phyloP scores from a whole-genome alignment of 2,888 invertebrate genomes.

The Tipula vernalis region DNA sequence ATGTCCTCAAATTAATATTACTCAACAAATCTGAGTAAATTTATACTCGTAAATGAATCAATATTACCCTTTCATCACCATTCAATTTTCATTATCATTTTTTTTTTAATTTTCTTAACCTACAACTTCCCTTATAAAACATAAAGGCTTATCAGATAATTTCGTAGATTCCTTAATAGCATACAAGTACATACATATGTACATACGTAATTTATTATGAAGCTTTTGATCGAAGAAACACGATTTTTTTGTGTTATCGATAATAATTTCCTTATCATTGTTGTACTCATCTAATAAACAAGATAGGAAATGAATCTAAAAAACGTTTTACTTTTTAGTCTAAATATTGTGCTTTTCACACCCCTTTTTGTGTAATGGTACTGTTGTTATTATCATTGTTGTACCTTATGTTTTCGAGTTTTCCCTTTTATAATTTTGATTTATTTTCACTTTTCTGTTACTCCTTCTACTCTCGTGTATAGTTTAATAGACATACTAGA shows the following conservation, averaged over 20 bases:
- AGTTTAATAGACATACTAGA: not conserved
- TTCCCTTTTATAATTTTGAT: not conserved
- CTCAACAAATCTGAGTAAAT: too few relatives aligned
- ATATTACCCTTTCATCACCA: too few relatives aligned
- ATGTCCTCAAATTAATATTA: too few relatives aligned
- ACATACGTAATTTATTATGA: not conserved
- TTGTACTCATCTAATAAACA: not conserved
- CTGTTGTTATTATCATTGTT: not conserved
- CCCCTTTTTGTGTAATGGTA: not conserved
- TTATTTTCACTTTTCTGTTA: not conserved
- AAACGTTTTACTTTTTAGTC: not conserved
- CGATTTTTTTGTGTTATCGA: not conserved
- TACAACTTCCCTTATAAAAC: not conserved
- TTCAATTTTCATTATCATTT: not conserved
- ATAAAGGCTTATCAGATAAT: not conserved
- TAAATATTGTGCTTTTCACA: not conserved
- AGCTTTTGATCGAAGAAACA: not conserved
- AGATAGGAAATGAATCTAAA: not conserved
- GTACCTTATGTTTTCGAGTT: not conserved
- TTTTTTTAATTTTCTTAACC: not conserved
- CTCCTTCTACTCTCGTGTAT: not conserved
- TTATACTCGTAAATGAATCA: too few relatives aligned
- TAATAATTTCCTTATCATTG: slow-evolving; percentile 4
- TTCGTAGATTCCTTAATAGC: not conserved
- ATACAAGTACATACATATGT: not conserved